Conservation (phyloP, 2,113 vertebrate genomes). For the Hyperopisus bebe region DNA sequence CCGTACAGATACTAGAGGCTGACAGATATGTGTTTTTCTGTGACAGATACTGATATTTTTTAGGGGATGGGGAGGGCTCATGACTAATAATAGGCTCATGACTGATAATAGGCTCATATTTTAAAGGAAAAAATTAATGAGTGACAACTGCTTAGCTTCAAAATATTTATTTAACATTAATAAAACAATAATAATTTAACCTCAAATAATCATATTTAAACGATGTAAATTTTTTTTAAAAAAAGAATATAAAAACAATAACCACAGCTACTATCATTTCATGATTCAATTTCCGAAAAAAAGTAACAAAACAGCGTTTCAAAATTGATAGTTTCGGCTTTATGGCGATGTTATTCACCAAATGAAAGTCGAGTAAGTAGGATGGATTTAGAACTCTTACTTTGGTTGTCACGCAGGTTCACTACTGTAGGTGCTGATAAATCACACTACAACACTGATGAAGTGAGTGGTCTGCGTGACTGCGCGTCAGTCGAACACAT, state of each 20-base stretch:
- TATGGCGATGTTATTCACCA: not conserved
- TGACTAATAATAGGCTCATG: no score
- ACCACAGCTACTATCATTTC: not conserved
- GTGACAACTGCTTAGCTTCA: not conserved
- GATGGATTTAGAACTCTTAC: not conserved
- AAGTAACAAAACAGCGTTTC: not conserved
- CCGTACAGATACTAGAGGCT: not conserved
- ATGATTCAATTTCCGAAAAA: not conserved
- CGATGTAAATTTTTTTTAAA: not conserved
- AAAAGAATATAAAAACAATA: not conserved
- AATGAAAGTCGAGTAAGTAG: not conserved
- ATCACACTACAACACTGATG: not conserved
- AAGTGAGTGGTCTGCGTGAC: not conserved
- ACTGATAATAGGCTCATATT: not conserved
- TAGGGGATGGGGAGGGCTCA: not conserved
- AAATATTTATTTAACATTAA: not conserved
- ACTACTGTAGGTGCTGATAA: not conserved
- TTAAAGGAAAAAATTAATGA: not conserved
- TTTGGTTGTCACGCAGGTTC: not conserved
- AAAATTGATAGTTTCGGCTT: not conserved
- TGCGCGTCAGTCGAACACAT: no score
- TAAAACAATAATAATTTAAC: not conserved
- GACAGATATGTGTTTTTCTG: not conserved
- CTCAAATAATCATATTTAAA: not conserved
- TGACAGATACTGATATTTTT: not conserved